These are phyloP conservation scores for Taeniopygia guttata DNA, from an alignment of 2,797 vertebrate species.

Conservation along the genomic window DNA sequence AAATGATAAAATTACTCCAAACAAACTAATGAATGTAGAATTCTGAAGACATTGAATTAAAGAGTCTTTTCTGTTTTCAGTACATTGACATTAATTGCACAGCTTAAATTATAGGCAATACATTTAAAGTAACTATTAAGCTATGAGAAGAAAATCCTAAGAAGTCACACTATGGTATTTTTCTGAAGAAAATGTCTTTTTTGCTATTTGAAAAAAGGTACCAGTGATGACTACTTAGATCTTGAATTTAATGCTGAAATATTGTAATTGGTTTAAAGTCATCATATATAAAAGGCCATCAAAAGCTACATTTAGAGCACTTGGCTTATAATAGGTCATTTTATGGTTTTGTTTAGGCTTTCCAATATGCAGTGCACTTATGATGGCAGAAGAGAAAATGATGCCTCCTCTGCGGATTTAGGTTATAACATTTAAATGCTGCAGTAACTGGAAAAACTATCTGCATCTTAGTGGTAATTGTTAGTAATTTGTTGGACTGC, in stretches of 20 bases:
- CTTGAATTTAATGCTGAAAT: neutral
- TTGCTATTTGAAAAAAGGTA: neutral
- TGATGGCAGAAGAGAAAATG: constrained; percentile 27
- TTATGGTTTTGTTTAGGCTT: constrained; percentile 17
- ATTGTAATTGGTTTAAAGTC: neutral
- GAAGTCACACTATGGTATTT: neutral
- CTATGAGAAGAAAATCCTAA: neutral
- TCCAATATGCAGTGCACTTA: neutral
- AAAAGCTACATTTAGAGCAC: neutral
- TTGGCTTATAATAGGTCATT: neutral
- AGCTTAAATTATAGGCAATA: neutral
- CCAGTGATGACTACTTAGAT: neutral
- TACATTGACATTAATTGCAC: neutral
- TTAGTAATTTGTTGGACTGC: constrained; percentile 6
- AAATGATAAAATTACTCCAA: neutral
- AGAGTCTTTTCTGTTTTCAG: neutral
- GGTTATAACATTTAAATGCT: constrained; percentile 46
- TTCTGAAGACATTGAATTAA: neutral
- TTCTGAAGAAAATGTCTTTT: neutral
- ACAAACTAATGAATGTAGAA: neutral
- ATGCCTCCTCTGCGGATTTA: constrained; percentile 55
- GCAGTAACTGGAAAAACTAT: constrained; percentile 19
- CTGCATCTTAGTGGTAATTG: constrained; percentile 22
- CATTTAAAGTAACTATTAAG: neutral
- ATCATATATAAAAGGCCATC: neutral